Conservation (phyloP, 2,113 vertebrate genomes). For the Petromus typicus region DNA sequence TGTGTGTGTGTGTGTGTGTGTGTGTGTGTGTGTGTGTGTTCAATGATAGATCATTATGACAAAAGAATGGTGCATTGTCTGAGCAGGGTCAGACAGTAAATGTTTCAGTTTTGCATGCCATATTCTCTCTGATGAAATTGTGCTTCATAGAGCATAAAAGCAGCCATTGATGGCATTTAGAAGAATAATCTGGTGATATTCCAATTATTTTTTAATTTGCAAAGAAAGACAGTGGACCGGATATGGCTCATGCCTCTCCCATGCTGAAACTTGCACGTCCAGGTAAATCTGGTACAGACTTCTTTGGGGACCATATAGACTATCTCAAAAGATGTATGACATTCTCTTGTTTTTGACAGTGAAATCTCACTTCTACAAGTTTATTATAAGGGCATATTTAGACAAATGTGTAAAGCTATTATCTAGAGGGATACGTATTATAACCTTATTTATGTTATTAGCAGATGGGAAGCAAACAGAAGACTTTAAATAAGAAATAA, state of each 20-base stretch:
- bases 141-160: background rate
- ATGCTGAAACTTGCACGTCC: background rate
- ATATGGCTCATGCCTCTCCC: background rate
- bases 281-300: background rate
- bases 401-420: background rate
- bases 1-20: background rate
- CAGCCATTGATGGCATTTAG: background rate
- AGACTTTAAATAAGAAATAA: background rate
- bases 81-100: background rate
- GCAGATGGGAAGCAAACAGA: background rate
- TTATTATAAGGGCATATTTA: background rate
- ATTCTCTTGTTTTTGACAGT: background rate
- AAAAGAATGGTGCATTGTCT: background rate
- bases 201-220: background rate
- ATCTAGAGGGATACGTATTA: background rate
- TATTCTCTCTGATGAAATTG: background rate
- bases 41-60: background rate
- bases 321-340: background rate
- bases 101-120: background rate
- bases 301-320: background rate
- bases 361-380: background rate
- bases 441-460: background rate
- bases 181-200: background rate
- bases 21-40: background rate
- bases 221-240: background rate